Evolutionary conservation across 1,140 invertebrate species (phyloP), one percentile per base, ranked within the genome.

Genomic region (Drosophila ironensis): DNA sequence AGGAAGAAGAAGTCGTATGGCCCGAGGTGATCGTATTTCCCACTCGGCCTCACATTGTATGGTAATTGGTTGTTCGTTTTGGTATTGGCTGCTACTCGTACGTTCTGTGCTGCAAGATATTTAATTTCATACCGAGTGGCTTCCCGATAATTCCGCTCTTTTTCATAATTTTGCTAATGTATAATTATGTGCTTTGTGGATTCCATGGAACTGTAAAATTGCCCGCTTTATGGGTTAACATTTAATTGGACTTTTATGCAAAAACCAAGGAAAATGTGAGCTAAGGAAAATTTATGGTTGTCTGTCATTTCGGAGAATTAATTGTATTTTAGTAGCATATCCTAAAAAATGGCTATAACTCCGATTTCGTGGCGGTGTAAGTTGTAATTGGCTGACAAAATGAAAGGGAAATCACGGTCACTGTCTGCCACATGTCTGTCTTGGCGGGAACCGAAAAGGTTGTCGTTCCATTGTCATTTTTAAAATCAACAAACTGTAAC

Each of bases 401-500:
- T 24, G 41, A 63, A 63, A 63, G 59, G 63, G 57, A 63, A 63
- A 63, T 38, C 28, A 28, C 30, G 33, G 25, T 46, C 24, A 60
- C 59, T 60, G 41, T 63, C 59, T 63, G 60, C 30, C 60, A 63
- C 60, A 63, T 63, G 60, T 63, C 60, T 63, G 30, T 63, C 41
- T 61, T 61, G 24, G 19, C 24, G 14, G 71, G 46, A 71, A 70
- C 53, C 17, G 14, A 5, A 20, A 71, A 71, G 54, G 63, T 64
- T 64, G 67, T 60, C 68, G 81, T 88, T 63, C 72, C 64, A 74
- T 86, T 88, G 81, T 88, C 87, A 71, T 71, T 88, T 88, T 88
- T 81, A 87, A 75, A 88, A 75, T 64, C 81, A 88, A 82, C 87
- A 88, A 88, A 80, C 61, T 88, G 87, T 82, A 88, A 86, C 87